A percentile compares a stretch with the other conserved stretches of the same genome.
Conservation (phyloP, 2,113 vertebrate genomes). For the Gallinago jamesoni region DNA sequence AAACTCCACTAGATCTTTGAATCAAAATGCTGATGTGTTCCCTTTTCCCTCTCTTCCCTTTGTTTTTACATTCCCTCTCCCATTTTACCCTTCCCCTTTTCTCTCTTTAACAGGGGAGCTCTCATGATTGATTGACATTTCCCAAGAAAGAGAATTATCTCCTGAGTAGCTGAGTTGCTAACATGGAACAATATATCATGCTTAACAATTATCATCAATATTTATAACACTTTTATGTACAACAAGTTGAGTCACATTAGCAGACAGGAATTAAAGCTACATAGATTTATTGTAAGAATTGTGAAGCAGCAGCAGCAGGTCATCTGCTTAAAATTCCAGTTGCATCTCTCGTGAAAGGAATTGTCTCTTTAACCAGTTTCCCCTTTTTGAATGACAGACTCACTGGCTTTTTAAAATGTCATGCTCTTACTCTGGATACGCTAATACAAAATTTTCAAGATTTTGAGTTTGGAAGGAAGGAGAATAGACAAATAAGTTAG, state of each 20-base stretch:
- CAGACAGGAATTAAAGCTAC: neutral
- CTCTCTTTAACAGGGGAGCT: neutral
- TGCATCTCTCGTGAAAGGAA: neutral
- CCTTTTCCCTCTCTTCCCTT: neutral
- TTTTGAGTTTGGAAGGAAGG: neutral
- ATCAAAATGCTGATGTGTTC: neutral
- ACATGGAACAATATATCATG: neutral
- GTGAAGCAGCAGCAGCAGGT: neutral
- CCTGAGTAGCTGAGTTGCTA: neutral
- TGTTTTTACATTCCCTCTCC: neutral
- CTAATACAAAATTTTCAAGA: neutral
- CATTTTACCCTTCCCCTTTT: neutral
- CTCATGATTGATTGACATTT: neutral
- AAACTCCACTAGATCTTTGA: neutral
- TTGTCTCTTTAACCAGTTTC: neutral
- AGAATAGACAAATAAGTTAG: neutral
- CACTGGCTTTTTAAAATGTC: neutral
- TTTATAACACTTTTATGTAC: neutral
- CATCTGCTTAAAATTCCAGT: neutral
- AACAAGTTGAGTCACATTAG: neutral
- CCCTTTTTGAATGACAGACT: neutral
- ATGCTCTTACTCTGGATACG: neutral
- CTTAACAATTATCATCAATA: slow-evolving; percentile 19
- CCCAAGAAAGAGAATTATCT: neutral
- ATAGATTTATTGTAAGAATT: neutral